These are phyloP conservation scores for Antechinus flavipes DNA, from an alignment of 2,113 vertebrate species.

Conservation along the genomic window DNA sequence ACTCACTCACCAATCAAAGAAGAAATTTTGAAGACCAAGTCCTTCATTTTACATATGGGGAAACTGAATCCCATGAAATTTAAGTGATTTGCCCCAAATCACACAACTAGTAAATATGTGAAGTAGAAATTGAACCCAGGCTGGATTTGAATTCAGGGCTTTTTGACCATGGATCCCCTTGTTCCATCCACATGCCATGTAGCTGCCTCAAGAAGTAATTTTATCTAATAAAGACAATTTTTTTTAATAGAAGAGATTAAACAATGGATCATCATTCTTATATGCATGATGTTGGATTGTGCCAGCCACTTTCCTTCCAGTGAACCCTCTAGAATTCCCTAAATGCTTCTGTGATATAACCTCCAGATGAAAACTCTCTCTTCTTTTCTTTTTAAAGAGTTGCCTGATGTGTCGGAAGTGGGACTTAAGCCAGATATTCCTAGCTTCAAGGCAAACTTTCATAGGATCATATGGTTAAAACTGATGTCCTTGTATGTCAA, in stretches of 20 bases:
- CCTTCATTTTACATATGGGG: background rate
- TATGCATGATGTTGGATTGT: background rate
- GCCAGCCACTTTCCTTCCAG: background rate
- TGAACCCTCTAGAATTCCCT: background rate
- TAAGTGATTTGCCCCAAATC: background rate
- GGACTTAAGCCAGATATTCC: too few relatives aligned
- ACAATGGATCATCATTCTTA: background rate
- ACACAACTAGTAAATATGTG: background rate
- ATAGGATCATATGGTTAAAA: too few relatives aligned
- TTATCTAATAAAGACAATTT: background rate
- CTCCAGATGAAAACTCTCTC: too few relatives aligned
- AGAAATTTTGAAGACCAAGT: background rate
- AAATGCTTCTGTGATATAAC: background rate
- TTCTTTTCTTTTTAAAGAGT: too few relatives aligned
- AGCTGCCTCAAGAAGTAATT: background rate
- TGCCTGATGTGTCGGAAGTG: too few relatives aligned
- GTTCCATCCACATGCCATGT: background rate
- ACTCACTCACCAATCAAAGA: background rate
- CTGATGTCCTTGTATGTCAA: too few relatives aligned
- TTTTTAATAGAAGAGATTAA: background rate
- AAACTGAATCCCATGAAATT: background rate
- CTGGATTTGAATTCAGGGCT: background rate
- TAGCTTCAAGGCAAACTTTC: too few relatives aligned
- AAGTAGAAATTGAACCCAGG: background rate
- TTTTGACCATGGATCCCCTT: background rate